Percentiles rank a stretch among this genome's conserved stretches.
Conservation (phyloP, 2,113 vertebrate genomes). For the Octodon degus region DNA sequence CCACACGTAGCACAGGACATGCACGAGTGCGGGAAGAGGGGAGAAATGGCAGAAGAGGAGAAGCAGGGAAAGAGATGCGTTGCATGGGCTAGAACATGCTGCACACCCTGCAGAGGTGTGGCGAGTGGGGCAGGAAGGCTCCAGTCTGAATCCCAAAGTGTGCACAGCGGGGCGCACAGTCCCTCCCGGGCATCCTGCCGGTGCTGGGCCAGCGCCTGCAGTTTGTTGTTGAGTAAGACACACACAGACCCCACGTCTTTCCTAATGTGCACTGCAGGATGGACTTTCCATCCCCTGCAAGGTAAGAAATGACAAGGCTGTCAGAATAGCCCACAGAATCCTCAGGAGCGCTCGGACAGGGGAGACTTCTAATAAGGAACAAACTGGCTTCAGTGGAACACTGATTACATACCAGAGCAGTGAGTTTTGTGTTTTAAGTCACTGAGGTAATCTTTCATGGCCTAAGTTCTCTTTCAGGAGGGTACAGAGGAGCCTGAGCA, state of each 20-base stretch:
- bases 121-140: neutral
- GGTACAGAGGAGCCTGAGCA: neutral
- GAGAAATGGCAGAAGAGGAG: too few relatives aligned
- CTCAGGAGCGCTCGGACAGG: neutral
- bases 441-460: neutral
- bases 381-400: neutral
- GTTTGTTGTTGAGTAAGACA: neutral
- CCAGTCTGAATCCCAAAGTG: neutral
- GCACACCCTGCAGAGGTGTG: neutral
- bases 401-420: neutral
- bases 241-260: neutral
- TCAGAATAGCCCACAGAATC: neutral
- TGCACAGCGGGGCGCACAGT: neutral
- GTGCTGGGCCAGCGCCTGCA: rapidly evolving
- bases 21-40: neutral
- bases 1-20: neutral
- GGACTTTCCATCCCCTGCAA: neutral
- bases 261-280: neutral
- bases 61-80: neutral
- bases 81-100: neutral
- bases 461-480: neutral
- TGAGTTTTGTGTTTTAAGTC: neutral
- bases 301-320: neutral
- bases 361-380: neutral
- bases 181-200: neutral